Conservation (phyloP, 2,888 invertebrate species). For the Nasonovia ribisnigri region DNA sequence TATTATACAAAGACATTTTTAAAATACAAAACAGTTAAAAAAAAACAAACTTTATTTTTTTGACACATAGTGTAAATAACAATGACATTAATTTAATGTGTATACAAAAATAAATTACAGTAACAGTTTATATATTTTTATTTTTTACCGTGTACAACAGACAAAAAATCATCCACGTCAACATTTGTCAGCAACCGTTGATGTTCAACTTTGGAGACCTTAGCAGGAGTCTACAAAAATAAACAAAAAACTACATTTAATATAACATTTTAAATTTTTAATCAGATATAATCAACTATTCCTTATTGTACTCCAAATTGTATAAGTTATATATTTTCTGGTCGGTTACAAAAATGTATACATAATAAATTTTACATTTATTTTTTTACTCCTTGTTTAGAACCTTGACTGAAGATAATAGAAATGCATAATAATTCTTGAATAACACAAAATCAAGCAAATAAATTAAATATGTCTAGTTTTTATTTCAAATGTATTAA, state of each 20-base stretch:
- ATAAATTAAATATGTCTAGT: background rate
- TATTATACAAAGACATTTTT: too few relatives aligned
- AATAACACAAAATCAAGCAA: too few relatives aligned
- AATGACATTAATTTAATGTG: background rate
- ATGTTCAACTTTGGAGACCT: constrained; percentile 56
- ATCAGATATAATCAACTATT: background rate
- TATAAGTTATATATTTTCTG: background rate
- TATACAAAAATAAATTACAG: background rate
- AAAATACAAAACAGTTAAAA: too few relatives aligned
- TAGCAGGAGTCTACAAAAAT: constrained; percentile 46
- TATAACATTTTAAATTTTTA: background rate
- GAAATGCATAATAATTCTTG: too few relatives aligned
- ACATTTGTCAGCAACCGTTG: constrained; percentile 53
- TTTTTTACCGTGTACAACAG: constrained; percentile 55
- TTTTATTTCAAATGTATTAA: too few relatives aligned
- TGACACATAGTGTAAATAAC: background rate
- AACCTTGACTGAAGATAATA: too few relatives aligned
- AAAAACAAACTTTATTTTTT: background rate
- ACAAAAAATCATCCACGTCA: constrained; percentile 58
- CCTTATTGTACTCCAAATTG: background rate
- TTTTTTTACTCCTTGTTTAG: too few relatives aligned
- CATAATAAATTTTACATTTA: background rate
- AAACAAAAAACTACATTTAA: constrained; percentile 15
- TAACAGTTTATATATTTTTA: background rate
- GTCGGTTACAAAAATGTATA: background rate